Percentiles rank a stretch among this genome's conserved stretches.
These are phyloP conservation scores for Ciconia boyciana DNA, from an alignment of 2,113 vertebrate genomes.

Conservation along the genomic window DNA sequence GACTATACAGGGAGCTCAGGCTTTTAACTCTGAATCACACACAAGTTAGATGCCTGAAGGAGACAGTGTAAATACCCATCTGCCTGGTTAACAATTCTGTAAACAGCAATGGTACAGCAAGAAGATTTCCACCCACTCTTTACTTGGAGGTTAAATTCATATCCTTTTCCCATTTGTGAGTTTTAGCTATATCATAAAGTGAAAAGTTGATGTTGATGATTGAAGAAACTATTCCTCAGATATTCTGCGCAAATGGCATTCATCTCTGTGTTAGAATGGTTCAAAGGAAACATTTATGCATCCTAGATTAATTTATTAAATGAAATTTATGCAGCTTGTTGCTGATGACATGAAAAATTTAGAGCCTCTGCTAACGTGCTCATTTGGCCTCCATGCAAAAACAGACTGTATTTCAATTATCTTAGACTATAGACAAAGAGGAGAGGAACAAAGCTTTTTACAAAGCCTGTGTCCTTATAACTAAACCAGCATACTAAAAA, in stretches of 20 bases:
- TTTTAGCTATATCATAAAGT: neutral
- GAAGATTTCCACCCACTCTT: slow-evolving; percentile 11
- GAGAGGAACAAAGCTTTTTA: slow-evolving; percentile 42
- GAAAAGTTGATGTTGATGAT: neutral
- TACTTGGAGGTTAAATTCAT: neutral
- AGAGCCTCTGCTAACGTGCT: slow-evolving; percentile 16
- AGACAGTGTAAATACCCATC: slow-evolving; percentile 15
- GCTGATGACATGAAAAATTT: slow-evolving; percentile 57
- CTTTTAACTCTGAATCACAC: slow-evolving; percentile 41
- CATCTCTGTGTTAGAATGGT: neutral
- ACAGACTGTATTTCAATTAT: slow-evolving; percentile 43
- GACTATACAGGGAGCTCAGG: slow-evolving; percentile 14
- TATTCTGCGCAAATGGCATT: slow-evolving; percentile 1
- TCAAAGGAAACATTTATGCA: slow-evolving; percentile 54
- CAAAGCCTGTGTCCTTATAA: neutral
- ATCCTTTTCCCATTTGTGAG: slow-evolving; percentile 11
- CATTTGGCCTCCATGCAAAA: slow-evolving; percentile 40
- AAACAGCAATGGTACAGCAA: neutral
- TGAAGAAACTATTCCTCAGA: slow-evolving; percentile 39
- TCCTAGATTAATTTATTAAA: slow-evolving; percentile 57
- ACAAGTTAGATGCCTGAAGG: slow-evolving; percentile 18
- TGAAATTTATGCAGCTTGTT: slow-evolving; percentile 63
- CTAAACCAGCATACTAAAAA: neutral
- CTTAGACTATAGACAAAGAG: slow-evolving; percentile 8
- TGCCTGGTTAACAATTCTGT: slow-evolving; percentile 5